Conservation (phyloP, 2,113 vertebrate species). For the Rhinoderma darwinii region DNA sequence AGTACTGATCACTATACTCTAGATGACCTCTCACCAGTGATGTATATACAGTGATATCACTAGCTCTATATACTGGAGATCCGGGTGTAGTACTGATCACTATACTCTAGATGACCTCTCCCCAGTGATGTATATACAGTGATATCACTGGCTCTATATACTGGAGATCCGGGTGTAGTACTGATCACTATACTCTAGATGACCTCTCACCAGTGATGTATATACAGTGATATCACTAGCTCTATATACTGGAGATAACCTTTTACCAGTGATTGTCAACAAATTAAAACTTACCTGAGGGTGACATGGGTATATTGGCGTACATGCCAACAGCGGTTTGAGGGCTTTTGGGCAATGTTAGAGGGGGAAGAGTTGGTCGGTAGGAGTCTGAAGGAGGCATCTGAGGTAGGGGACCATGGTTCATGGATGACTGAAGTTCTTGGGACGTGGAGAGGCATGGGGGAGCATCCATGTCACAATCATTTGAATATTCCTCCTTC, state of each 20-base stretch:
- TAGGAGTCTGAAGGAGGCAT: constrained; percentile 66
- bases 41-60: background rate
- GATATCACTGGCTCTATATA: background rate
- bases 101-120: background rate
- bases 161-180: background rate
- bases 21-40: too few relatives aligned
- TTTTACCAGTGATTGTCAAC: too few relatives aligned
- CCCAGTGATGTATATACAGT: background rate
- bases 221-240: constrained; percentile 41
- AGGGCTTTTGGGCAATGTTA: constrained; percentile 66
- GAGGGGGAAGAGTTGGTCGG: constrained; percentile 68
- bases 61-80: background rate
- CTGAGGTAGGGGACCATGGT: constrained; percentile 59
- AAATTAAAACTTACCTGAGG: constrained; percentile 63
- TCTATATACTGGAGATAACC: background rate
- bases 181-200: background rate
- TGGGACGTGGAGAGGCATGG: constrained; percentile 65
- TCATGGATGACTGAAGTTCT: constrained; percentile 62
- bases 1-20: too few relatives aligned
- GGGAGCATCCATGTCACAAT: constrained; percentile 71
- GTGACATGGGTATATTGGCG: constrained; percentile 72
- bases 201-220: too few relatives aligned
- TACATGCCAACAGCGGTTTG: constrained; percentile 66
- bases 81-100: background rate
- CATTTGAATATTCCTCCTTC: constrained; percentile 76